Evolutionary conservation across 2,113 vertebrate species (phyloP).

Genomic region (Arothron firmamentum): DNA sequence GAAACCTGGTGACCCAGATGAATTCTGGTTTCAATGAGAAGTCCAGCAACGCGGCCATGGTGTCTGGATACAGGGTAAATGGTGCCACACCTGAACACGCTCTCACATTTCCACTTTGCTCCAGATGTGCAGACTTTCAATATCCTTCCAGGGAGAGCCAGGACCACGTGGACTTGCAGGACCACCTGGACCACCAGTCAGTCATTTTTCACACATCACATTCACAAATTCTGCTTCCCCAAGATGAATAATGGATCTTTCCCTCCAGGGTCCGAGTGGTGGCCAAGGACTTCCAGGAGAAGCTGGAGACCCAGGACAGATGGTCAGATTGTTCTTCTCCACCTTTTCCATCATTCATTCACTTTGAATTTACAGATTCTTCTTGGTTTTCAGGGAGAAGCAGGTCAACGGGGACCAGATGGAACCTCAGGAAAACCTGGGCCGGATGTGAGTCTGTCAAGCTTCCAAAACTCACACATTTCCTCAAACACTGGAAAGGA

Average conservation of each 20-base stretch:
- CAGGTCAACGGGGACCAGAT: conserved; percentile 87
- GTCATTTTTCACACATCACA: conserved; percentile 36
- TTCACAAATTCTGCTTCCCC: not conserved
- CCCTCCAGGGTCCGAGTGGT: conserved; percentile 81
- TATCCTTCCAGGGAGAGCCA: conserved; percentile 82
- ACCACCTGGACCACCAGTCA: conserved; percentile 79
- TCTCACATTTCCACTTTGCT: too few relatives aligned
- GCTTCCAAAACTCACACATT: too few relatives aligned
- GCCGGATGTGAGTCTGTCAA: conserved; percentile 81
- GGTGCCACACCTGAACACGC: too few relatives aligned
- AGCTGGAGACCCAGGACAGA: conserved; percentile 83
- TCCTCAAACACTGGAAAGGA: too few relatives aligned
- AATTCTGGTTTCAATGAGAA: conserved; percentile 87
- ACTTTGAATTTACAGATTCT: not conserved
- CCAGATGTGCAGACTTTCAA: too few relatives aligned
- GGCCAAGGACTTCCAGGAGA: conserved; percentile 88
- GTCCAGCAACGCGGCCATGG: conserved; percentile 75
- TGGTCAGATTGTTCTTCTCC: conserved; percentile 73
- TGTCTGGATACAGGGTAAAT: conserved; percentile 84
- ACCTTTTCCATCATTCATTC: not conserved
- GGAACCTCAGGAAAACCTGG: conserved; percentile 89
- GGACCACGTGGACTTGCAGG: conserved; percentile 90
- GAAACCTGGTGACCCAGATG: conserved; percentile 85
- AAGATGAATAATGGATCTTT: not conserved
- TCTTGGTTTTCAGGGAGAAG: conserved; percentile 76